Evolutionary conservation across 2,888 invertebrate species (phyloP).

Genomic region (Lasioglossum zephyrum): DNA sequence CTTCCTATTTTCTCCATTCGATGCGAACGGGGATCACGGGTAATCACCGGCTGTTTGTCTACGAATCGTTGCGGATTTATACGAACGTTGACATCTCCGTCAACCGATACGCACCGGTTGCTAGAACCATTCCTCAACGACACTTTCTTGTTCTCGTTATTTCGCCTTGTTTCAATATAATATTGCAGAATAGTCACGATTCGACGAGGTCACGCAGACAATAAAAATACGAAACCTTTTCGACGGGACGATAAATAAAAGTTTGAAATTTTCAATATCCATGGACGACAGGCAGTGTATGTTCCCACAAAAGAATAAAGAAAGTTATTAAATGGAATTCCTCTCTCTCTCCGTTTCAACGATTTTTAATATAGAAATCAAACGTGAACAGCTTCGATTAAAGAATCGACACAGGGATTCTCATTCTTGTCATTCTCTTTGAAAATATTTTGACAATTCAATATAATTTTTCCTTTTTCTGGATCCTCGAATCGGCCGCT

Average conservation of each 20-base stretch:
- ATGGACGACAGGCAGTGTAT: background rate
- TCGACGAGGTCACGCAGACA: background rate
- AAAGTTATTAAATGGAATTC: background rate
- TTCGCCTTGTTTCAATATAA: too few relatives aligned
- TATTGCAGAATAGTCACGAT: too few relatives aligned
- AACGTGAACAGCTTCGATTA: background rate
- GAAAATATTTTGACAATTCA: background rate
- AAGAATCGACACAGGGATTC: background rate
- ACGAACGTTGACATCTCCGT: background rate
- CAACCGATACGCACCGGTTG: background rate
- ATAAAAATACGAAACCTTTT: background rate
- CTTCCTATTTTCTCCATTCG: slow-evolving; percentile 37
- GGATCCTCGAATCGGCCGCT: background rate
- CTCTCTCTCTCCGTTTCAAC: background rate
- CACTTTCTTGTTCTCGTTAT: background rate
- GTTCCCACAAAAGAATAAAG: background rate
- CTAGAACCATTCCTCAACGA: background rate
- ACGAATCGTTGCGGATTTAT: background rate
- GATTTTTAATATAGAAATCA: background rate
- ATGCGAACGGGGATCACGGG: slow-evolving; percentile 4
- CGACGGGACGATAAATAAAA: background rate
- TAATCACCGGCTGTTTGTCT: slow-evolving; percentile 46
- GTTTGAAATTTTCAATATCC: background rate
- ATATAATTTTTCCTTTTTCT: too few relatives aligned
- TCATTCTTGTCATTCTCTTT: background rate